Evolutionary conservation across 2,797 vertebrate genomes (phyloP), one percentile per base, ranked within the genome.

Genomic region (Sardinella longiceps): DNA sequence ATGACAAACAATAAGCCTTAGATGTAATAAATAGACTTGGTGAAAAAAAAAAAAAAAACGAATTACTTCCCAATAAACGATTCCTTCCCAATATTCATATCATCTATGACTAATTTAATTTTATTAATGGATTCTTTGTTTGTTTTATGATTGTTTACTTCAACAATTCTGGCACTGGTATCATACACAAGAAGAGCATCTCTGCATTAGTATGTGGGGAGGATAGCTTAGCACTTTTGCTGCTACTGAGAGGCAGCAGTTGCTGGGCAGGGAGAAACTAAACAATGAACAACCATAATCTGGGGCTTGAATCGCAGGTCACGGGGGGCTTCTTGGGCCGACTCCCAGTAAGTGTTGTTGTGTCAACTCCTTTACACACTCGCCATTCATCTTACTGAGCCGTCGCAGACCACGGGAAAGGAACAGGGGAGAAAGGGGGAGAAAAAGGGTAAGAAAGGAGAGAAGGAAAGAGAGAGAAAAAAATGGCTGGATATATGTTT

Each of bases 281-380:
- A 91, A 91, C 90, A 91, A 89, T 87, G 88, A 91, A 90, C 88
- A 90, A 89, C 88, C 85, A 89, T 91, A 92, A 91, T 91, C 89
- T 91, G 89, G 87, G 87, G 90, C 87, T 90, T 92, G 92, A 94
- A 94, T 95, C 92, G 93, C 89, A 91, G 92, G 93, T 94, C 89
- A 90, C 87, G 77, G 80, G 87, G 90, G 90, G 88, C 80, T 85
- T 83, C 92, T 94, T 89, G 85, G 66, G 86, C 88, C 91, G 90
- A 91, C 86, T 87, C 90, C 92, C 90, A 92, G 91, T 91, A 93
- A 91, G 91, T 92, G 91, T 91, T 92, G 89, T 92, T 93, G 92
- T 94, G 92, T 92, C 93, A 93, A 91, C 91, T 91, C 84, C 85
- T 88, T 90, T 91, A 92, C 91, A 92, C 90, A 89, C 86, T 89